These are phyloP conservation scores for Rhinolophus sinicus DNA, from an alignment of 2,113 vertebrate species.

Conservation along the genomic window DNA sequence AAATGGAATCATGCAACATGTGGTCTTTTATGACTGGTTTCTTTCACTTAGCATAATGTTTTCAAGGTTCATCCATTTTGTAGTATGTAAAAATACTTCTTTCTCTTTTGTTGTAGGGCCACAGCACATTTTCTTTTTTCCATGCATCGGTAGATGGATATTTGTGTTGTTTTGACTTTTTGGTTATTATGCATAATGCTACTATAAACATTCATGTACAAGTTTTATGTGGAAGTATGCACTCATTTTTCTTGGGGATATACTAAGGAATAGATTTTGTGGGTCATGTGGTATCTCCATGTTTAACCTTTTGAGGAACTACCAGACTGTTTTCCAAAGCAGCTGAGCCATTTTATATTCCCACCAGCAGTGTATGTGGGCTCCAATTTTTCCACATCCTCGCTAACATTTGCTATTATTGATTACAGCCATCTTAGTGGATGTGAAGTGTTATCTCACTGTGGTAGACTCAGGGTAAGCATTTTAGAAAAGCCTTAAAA, in stretches of 20 bases:
- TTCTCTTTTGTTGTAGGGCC: background rate
- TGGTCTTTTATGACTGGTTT: background rate
- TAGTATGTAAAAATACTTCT: background rate
- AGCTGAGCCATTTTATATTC: background rate
- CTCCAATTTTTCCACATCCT: background rate
- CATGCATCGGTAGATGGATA: background rate
- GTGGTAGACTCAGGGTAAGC: background rate
- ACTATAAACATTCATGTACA: background rate
- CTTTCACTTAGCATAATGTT: background rate
- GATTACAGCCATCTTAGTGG: background rate
- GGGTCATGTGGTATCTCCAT: background rate
- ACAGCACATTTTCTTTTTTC: background rate
- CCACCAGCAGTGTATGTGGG: background rate
- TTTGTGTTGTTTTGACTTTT: background rate
- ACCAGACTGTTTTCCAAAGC: background rate
- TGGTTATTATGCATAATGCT: background rate
- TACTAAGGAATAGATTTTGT: background rate
- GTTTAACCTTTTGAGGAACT: conserved; percentile 21
- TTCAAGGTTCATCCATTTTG: background rate
- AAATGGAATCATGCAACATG: background rate
- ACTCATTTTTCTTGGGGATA: background rate
- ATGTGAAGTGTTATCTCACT: background rate
- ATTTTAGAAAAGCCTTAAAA: conserved; percentile 38
- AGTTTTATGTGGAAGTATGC: background rate
- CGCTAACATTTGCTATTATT: background rate